Evolutionary conservation across 2,888 invertebrate genomes (phyloP).

Genomic region (Ecdyonurus torrentis): DNA sequence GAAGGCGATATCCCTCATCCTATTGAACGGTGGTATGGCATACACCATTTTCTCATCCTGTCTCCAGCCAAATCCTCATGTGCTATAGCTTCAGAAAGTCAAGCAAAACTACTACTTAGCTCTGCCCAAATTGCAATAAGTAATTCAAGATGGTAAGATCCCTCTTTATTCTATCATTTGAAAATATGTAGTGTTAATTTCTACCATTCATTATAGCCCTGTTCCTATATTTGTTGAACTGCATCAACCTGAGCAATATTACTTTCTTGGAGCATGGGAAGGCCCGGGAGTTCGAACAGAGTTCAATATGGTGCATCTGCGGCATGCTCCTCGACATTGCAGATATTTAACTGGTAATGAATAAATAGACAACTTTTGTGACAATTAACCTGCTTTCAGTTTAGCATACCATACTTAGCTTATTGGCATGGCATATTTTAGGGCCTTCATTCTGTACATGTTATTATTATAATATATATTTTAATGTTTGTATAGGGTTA

Average conservation of each 20-base stretch:
- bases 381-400: background rate
- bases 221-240: slow-evolving; percentile 80
- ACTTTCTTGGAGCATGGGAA: slow-evolving; percentile 65
- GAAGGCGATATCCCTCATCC: slow-evolving; percentile 28
- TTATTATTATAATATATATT: slow-evolving; percentile 1
- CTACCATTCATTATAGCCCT: slow-evolving; percentile 30
- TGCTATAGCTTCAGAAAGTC: slow-evolving; percentile 38
- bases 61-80: slow-evolving; percentile 40
- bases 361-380: background rate
- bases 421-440: background rate
- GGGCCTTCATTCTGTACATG: background rate
- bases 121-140: slow-evolving; percentile 66
- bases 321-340: slow-evolving; percentile 60
- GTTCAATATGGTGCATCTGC: slow-evolving; percentile 79
- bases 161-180: background rate
- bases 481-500: no score
- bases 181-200: background rate
- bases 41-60: slow-evolving; percentile 67
- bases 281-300: slow-evolving; percentile 59
- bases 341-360: slow-evolving; percentile 60
- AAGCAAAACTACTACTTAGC: slow-evolving; percentile 62
- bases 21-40: slow-evolving; percentile 38
- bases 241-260: slow-evolving; percentile 61
- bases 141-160: slow-evolving; percentile 52
- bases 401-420: background rate